Conservation (phyloP, 1,140 invertebrate genomes). For the Tetramorium parvispinum region DNA sequence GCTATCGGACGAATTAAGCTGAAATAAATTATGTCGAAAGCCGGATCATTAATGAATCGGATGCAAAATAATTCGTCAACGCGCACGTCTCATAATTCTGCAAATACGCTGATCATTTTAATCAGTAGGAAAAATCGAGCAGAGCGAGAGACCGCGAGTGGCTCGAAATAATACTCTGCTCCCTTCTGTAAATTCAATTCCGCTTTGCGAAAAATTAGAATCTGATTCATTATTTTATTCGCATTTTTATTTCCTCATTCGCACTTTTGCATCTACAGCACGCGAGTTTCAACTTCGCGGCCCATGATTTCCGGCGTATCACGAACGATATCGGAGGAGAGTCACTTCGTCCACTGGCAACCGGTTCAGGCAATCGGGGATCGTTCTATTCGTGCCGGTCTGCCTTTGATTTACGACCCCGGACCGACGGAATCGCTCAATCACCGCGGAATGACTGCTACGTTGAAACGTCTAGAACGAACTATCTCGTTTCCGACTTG, state of each 20-base stretch:
- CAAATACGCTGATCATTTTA: constrained; percentile 15
- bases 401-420: constrained; percentile 60
- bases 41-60: constrained; percentile 34
- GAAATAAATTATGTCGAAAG: constrained; percentile 46
- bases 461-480: constrained; percentile 39
- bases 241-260: background rate
- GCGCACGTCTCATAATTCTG: background rate
- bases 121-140: background rate
- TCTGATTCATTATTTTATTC: background rate
- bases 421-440: constrained; percentile 62
- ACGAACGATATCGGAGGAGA: constrained; percentile 11
- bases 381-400: constrained; percentile 42
- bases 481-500: constrained; percentile 60
- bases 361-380: constrained; percentile 9
- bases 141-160: background rate
- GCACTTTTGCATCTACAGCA: background rate
- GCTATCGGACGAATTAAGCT: constrained; percentile 44
- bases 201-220: background rate
- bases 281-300: background rate
- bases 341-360: background rate
- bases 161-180: background rate
- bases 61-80: constrained; percentile 44
- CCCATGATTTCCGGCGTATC: constrained; percentile 18
- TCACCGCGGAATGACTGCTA: constrained; percentile 51
- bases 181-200: background rate